These are phyloP conservation scores for Pluvialis apricaria DNA, from an alignment of 2,113 vertebrate genomes.

Conservation along the genomic window DNA sequence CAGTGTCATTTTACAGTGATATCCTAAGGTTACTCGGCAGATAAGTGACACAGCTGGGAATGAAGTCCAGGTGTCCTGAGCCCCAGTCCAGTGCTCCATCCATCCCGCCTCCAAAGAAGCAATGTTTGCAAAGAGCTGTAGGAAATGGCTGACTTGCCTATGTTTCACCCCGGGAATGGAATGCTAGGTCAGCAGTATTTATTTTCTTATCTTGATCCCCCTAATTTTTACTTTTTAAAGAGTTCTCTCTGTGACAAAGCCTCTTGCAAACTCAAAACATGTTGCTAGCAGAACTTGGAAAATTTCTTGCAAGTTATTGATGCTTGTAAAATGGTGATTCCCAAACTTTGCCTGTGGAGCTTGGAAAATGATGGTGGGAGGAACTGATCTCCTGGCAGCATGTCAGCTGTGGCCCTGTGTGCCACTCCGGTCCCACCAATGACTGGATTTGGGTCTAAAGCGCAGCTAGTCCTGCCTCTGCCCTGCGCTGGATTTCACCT, in stretches of 20 bases:
- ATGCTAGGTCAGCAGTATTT: conserved; percentile 38
- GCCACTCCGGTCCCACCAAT: not conserved
- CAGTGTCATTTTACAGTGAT: not conserved
- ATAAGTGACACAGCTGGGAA: conserved; percentile 4
- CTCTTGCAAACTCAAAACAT: not conserved
- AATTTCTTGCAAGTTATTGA: not conserved
- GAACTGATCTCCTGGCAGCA: not conserved
- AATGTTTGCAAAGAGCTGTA: not conserved
- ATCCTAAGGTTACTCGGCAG: not conserved
- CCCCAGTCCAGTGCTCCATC: not conserved
- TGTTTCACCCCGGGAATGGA: not conserved
- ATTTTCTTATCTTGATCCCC: conserved; percentile 30
- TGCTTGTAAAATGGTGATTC: not conserved
- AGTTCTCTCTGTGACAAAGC: not conserved
- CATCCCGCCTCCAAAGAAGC: not conserved
- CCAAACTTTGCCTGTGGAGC: not conserved
- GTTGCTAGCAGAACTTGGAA: not conserved
- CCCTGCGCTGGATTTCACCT: not conserved
- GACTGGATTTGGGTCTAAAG: not conserved
- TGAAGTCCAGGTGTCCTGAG: conserved; percentile 2
- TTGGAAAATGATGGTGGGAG: not conserved
- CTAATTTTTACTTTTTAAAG: conserved; percentile 33
- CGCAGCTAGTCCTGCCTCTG: not conserved
- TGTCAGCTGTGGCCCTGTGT: not conserved
- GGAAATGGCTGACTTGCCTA: not conserved